phyloP scores from a whole-genome alignment of 2,888 invertebrate genomes.

The Leptopilina myrica region DNA sequence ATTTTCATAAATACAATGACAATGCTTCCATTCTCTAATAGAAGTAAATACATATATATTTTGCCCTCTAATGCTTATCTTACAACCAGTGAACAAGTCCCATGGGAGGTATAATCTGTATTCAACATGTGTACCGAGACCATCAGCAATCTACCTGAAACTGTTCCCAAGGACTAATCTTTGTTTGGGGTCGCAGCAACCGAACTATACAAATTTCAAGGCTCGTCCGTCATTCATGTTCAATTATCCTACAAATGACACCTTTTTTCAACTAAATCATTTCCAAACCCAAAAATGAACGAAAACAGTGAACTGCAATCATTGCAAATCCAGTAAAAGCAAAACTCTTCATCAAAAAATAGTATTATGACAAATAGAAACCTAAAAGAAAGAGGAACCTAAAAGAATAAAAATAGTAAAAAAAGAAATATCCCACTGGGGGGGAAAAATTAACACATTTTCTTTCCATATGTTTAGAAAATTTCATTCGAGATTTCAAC shows the following conservation, averaged over 20 bases:
- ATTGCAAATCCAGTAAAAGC: too few species aligned
- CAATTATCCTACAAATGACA: constrained; percentile 42
- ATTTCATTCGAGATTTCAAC: constrained; percentile 49
- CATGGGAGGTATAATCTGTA: constrained; percentile 49
- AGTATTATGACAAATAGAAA: too few species aligned
- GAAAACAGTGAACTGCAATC: neutral
- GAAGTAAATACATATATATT: constrained; percentile 56
- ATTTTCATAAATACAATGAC: constrained; percentile 33
- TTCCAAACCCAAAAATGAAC: neutral
- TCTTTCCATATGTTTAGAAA: constrained; percentile 53
- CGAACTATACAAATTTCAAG: constrained; percentile 51
- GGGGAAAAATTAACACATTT: constrained; percentile 60
- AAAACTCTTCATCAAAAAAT: too few species aligned
- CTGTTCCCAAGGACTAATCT: constrained; percentile 59
- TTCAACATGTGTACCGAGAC: constrained; percentile 45
- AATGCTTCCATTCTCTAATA: constrained; percentile 55
- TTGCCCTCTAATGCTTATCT: constrained; percentile 53
- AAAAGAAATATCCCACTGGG: constrained; percentile 23
- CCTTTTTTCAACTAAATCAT: constrained; percentile 12
- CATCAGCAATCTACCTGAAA: constrained; percentile 33
- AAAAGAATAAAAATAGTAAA: too few species aligned
- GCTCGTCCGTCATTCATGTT: constrained; percentile 29
- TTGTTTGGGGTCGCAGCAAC: constrained; percentile 52
- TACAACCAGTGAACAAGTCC: constrained; percentile 22
- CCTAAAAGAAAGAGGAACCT: too few species aligned